Conservation (phyloP, 2,888 invertebrate genomes). For the Acutogordius australiensis region DNA sequence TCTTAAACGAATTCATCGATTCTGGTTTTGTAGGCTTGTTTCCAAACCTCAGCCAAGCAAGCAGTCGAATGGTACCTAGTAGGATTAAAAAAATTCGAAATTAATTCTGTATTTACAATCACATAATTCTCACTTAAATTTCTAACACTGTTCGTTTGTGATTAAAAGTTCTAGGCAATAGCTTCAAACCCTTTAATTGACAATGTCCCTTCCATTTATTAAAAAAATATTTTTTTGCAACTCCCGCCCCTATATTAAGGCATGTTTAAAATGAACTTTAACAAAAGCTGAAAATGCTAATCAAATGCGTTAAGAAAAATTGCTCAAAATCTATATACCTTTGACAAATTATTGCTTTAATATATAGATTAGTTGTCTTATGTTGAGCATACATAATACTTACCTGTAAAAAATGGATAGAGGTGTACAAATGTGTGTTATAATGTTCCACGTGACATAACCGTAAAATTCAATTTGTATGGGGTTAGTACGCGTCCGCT, state of each 20-base stretch:
- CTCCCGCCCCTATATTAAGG: too few species aligned
- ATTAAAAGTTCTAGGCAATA: too few species aligned
- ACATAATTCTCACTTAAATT: too few species aligned
- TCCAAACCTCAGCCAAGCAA: slow-evolving; percentile 81
- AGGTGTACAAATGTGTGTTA: slow-evolving; percentile 72
- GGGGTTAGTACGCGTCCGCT: slow-evolving; percentile 59
- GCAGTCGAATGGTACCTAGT: slow-evolving; percentile 32
- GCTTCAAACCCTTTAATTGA: too few species aligned
- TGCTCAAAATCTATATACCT: too few species aligned
- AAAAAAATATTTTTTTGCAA: too few species aligned
- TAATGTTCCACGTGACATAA: slow-evolving; percentile 48
- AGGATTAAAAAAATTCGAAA: background rate
- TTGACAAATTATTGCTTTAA: background rate
- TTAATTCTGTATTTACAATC: background rate
- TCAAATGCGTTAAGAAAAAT: too few species aligned
- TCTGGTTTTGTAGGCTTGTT: slow-evolving; percentile 47
- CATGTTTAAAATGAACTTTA: too few species aligned
- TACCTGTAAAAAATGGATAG: slow-evolving; percentile 67
- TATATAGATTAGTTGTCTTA: background rate
- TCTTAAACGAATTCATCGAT: background rate
- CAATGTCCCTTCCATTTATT: too few species aligned
- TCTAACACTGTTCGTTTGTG: too few species aligned
- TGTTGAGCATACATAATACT: slow-evolving; percentile 47
- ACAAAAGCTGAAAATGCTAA: too few species aligned
- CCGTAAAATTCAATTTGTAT: slow-evolving; percentile 69